Evolutionary conservation across 2,113 vertebrate genomes (phyloP).

Genomic region (Geococcyx californianus): DNA sequence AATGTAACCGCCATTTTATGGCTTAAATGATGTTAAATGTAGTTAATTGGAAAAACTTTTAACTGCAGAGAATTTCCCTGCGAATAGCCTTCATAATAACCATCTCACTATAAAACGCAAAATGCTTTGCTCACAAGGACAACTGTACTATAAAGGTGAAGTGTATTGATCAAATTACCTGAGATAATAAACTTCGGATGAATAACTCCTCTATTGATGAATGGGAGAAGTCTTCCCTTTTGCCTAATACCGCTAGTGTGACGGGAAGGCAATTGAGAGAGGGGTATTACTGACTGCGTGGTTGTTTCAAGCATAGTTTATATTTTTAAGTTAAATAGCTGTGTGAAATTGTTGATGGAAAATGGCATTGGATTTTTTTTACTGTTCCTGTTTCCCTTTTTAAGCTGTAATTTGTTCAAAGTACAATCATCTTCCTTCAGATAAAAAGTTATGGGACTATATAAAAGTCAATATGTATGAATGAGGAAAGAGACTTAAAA

Average conservation of each 20-base stretch:
- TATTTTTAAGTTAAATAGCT: conserved; percentile 38
- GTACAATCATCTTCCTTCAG: not conserved
- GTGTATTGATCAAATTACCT: conserved; percentile 73
- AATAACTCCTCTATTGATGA: conserved; percentile 68
- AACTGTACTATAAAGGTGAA: conserved; percentile 71
- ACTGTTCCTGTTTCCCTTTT: not conserved
- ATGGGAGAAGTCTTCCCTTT: conserved; percentile 52
- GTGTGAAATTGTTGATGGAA: not conserved
- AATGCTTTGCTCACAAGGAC: conserved; percentile 71
- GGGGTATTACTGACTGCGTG: not conserved
- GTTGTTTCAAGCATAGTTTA: not conserved
- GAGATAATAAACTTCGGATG: conserved; percentile 69
- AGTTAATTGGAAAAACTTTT: conserved; percentile 73
- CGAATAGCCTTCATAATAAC: conserved; percentile 70
- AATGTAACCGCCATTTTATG: conserved; percentile 46
- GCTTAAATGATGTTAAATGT: conserved; percentile 59
- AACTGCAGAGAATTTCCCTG: conserved; percentile 67
- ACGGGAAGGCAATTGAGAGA: conserved; percentile 1
- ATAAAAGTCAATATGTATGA: not conserved
- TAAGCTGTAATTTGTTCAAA: not conserved
- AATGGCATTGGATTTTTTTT: not conserved
- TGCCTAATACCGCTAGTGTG: not conserved
- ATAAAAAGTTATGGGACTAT: conserved; percentile 38
- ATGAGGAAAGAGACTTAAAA: not conserved
- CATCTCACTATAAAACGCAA: conserved; percentile 61